These are phyloP conservation scores for Alectoris magna DNA, from an alignment of 2,797 vertebrate genomes.

Conservation along the genomic window DNA sequence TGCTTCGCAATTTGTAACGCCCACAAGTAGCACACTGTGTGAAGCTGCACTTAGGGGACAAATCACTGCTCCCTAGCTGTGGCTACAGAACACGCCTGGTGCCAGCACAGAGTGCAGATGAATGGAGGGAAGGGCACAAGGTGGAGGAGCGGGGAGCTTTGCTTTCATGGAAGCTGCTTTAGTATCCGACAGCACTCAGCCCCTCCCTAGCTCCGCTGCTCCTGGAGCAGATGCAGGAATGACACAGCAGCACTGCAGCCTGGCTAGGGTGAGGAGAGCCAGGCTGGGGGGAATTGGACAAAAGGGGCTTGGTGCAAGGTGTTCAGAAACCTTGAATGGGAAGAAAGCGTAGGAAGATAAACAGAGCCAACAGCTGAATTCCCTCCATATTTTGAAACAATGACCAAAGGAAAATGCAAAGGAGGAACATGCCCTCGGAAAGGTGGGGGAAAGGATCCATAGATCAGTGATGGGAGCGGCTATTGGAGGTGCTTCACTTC, in stretches of 20 bases:
- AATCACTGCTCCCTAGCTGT: slow-evolving; percentile 64
- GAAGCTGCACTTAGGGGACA: slow-evolving; percentile 73
- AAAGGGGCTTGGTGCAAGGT: slow-evolving; percentile 6
- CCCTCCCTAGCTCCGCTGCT: not conserved
- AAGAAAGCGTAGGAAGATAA: slow-evolving; percentile 54
- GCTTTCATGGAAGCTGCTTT: slow-evolving; percentile 14
- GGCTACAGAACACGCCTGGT: slow-evolving; percentile 34
- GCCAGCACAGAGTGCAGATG: not conserved
- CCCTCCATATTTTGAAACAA: slow-evolving; percentile 47
- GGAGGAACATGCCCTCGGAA: slow-evolving; percentile 4
- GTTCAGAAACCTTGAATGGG: slow-evolving; percentile 32
- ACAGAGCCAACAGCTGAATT: slow-evolving; percentile 42
- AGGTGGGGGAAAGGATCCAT: not conserved
- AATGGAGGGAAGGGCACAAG: not conserved
- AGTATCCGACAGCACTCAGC: not conserved
- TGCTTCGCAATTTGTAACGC: slow-evolving; percentile 76
- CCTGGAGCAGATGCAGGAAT: slow-evolving; percentile 1
- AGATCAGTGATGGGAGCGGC: not conserved
- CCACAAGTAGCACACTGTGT: slow-evolving; percentile 71
- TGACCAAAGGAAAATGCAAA: slow-evolving; percentile 52
- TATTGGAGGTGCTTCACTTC: not conserved
- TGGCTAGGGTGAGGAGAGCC: not conserved
- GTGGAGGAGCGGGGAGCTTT: not conserved
- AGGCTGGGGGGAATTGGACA: not conserved
- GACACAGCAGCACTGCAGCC: not conserved